A percentile compares a stretch with the other conserved stretches of the same genome.
Evolutionary conservation across 92 coral and sea anemone genomes (phyloP).

Genomic region (Porites rus): DNA sequence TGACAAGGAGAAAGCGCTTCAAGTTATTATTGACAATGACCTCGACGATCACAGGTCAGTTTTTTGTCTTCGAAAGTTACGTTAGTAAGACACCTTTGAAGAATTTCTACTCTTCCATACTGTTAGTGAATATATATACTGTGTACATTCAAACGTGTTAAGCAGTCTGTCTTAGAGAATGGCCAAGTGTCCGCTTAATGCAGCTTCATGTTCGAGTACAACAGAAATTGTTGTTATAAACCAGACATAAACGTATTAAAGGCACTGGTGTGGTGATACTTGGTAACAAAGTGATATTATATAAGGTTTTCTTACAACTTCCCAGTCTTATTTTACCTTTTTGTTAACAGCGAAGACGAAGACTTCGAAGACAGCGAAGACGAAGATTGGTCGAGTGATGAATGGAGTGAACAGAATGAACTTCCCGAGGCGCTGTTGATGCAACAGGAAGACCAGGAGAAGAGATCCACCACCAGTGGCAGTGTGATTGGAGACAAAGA

Average conservation of each 20-base stretch:
- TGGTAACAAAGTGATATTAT: not conserved
- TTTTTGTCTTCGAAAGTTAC: not conserved
- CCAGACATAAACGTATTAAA: no score
- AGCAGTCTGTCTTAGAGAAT: no score
- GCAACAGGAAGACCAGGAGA: not conserved
- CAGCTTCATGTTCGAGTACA: no score
- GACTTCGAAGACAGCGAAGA: not conserved
- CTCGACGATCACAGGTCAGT: slow-evolving; percentile 4
- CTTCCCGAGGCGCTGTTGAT: not conserved
- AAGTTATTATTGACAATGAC: slow-evolving; percentile 15
- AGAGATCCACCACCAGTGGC: not conserved
- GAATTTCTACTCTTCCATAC: not conserved
- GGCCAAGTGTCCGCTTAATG: no score
- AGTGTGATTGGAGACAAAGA: no score
- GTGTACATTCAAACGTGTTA: no score
- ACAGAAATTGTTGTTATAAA: no score
- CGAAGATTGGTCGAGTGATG: not conserved
- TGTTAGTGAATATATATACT: no score
- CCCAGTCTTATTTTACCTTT: not conserved
- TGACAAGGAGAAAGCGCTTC: slow-evolving; percentile 30
- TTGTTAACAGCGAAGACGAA: not conserved
- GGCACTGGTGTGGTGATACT: no score
- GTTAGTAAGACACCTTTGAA: not conserved
- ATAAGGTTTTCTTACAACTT: not conserved
- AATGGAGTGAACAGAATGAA: not conserved